Base-by-base conservation (phyloP, 2,888 invertebrate species). In the Cremastinae sp. region DNA sequence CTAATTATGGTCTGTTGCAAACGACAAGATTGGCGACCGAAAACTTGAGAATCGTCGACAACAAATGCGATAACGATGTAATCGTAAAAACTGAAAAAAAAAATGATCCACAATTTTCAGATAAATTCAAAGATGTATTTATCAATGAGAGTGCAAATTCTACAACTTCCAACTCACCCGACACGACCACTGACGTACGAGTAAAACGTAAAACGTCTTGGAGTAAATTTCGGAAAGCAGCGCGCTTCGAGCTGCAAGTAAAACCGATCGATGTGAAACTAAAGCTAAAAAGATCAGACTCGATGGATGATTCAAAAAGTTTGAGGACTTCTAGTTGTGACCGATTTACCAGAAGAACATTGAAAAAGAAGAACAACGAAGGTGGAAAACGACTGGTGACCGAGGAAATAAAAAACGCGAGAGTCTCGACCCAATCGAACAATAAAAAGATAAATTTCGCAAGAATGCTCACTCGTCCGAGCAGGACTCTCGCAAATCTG, bases 391-490 rank as follows among this genome's bases (percentile, higher is more conserved):
- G 5, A 20, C 8, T 8, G 1, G 0, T 10, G 20, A 20, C n/a
- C 28, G 7, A 20, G 2, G 2, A n/a, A n/a, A n/a, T n/a, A n/a
- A n/a, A n/a, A n/a, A n/a, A n/a, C n/a, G n/a, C n/a, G n/a, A n/a
- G n/a, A n/a, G n/a, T n/a, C n/a, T n/a, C n/a, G n/a, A n/a, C n/a
- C n/a, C n/a, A n/a, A n/a, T n/a, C n/a, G n/a, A n/a, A n/a, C n/a
- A 18, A 16, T 5, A 28, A 43, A 14, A 58, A 58, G 14, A 18
- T 38, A 2, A 22, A 7, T 12, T 5, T 61, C 0, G 20, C 45
- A 14, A 70, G 28, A 38, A 53, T 62, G 14, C 70, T 47, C 38
- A 22, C 14, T 10, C 70, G 54, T 9, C 8, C 43, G 4, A 43
- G 14, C 7, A 62, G 61, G 7, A 36, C 20, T 0, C 36, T 70